Evolutionary conservation across 2,113 vertebrate species (phyloP).

Genomic region (Actenoides hombroni): DNA sequence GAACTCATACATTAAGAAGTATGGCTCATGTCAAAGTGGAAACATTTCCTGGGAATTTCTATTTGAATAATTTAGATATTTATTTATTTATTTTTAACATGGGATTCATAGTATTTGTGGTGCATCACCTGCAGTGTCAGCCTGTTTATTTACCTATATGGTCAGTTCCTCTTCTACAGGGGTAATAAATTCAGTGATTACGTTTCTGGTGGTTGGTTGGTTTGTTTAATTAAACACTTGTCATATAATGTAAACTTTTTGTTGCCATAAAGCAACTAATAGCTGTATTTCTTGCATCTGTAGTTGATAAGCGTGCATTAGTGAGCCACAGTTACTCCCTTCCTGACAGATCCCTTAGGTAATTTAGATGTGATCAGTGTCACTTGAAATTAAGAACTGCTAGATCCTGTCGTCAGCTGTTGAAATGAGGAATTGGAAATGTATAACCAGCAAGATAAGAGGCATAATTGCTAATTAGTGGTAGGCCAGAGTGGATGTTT

Average conservation of each 20-base stretch:
- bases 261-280: background rate
- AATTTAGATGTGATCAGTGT: constrained; percentile 4
- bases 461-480: constrained; percentile 13
- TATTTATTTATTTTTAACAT: background rate
- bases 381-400: background rate
- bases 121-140: background rate
- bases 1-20: background rate
- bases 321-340: background rate
- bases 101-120: background rate
- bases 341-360: background rate
- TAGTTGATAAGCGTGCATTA: background rate
- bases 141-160: background rate
- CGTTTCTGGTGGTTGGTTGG: background rate
- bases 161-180: background rate
- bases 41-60: background rate
- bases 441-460: constrained; percentile 32
- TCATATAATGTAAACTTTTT: background rate
- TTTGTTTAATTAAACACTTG: background rate
- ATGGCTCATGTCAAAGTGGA: background rate
- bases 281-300: background rate
- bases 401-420: background rate
- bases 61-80: background rate
- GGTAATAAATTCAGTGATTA: background rate
- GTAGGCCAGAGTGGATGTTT: background rate
- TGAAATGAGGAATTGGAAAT: constrained; percentile 13